Conservation (phyloP, 2,113 vertebrate genomes). For the Zosterops pallidus region DNA sequence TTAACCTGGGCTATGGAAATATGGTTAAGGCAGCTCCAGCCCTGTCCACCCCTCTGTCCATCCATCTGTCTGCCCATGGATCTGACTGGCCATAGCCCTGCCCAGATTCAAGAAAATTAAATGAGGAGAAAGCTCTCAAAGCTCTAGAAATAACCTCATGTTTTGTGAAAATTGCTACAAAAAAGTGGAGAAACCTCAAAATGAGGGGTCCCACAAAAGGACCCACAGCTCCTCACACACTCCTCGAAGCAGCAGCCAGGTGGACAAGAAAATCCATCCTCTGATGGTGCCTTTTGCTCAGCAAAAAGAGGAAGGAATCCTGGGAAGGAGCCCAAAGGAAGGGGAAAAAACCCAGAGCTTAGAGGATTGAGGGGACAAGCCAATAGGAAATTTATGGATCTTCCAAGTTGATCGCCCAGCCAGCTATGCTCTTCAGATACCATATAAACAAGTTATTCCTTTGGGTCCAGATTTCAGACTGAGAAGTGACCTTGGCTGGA, state of each 20-base stretch:
- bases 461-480: too few relatives aligned
- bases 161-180: neutral
- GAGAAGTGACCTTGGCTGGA: too few relatives aligned
- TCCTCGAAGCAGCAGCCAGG: neutral
- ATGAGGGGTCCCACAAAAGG: neutral
- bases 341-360: rapidly evolving
- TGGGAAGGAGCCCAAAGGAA: neutral
- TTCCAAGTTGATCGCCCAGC: too few relatives aligned
- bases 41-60: neutral
- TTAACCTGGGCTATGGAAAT: neutral
- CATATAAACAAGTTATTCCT: too few relatives aligned
- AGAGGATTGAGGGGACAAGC: neutral
- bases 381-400: neutral
- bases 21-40: neutral
- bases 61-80: too few relatives aligned
- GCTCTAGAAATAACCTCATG: neutral
- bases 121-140: neutral
- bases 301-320: neutral
- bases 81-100: neutral
- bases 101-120: neutral
- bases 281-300: neutral
- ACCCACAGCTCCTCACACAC: neutral
- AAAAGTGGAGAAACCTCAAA: neutral
- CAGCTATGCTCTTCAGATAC: too few relatives aligned
- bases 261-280: neutral